These are phyloP conservation scores for Automeris io DNA, from an alignment of 2,888 invertebrate species.

Conservation along the genomic window DNA sequence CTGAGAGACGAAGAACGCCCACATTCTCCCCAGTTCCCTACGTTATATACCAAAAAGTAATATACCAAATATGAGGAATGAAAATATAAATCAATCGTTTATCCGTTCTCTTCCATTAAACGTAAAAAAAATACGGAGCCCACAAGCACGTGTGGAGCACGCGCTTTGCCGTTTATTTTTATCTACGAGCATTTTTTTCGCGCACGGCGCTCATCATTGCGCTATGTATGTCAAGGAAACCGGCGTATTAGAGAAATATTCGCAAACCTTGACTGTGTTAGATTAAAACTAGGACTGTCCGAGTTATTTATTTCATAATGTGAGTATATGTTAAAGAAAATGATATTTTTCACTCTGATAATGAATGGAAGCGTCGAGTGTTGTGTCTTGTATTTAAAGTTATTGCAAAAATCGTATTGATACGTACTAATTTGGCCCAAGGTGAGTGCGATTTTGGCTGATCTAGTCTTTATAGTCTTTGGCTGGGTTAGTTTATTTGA, in stretches of 20 bases:
- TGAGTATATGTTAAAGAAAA: conserved; percentile 5
- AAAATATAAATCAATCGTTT: too few relatives aligned
- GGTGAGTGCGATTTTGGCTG: too few relatives aligned
- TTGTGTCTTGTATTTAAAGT: too few relatives aligned
- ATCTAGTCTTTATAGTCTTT: too few relatives aligned
- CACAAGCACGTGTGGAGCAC: not conserved
- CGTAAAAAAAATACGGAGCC: not conserved
- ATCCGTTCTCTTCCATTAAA: too few relatives aligned
- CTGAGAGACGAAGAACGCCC: too few relatives aligned
- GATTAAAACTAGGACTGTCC: conserved; percentile 65
- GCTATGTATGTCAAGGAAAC: conserved; percentile 63
- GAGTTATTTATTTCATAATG: conserved; percentile 48
- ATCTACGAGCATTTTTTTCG: conserved; percentile 39
- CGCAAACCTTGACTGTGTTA: conserved; percentile 56
- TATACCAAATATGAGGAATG: too few relatives aligned
- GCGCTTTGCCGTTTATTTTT: conserved; percentile 11
- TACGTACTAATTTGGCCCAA: too few relatives aligned
- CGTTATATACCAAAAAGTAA: too few relatives aligned
- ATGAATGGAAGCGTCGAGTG: conserved; percentile 5
- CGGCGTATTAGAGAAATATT: conserved; percentile 62
- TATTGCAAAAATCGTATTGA: too few relatives aligned
- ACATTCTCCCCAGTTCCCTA: too few relatives aligned
- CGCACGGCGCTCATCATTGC: conserved; percentile 40
- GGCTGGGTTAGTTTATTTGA: too few relatives aligned
- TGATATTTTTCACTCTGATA: conserved; percentile 5